Conservation (phyloP, 1,140 invertebrate species). For the Sitophilus oryzae region DNA sequence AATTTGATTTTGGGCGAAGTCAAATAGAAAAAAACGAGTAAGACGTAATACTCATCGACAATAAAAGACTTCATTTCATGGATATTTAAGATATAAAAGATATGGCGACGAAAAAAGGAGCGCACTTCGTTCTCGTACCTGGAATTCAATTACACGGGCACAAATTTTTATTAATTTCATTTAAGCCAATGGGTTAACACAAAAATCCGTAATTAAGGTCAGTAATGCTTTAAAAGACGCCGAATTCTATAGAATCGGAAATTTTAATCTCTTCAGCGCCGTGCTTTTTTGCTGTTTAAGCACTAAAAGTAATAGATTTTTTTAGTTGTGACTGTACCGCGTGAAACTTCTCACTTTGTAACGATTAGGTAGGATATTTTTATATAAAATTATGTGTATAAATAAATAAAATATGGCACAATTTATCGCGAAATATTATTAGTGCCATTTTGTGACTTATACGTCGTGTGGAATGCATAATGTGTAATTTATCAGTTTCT, state of each 20-base stretch:
- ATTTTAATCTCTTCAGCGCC: too few species aligned
- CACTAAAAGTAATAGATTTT: too few species aligned
- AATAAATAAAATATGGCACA: conserved; percentile 19
- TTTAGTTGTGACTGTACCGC: too few species aligned
- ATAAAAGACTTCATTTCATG: conserved; percentile 25
- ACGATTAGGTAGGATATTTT: too few species aligned
- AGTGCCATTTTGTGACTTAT: conserved; percentile 13
- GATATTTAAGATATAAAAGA: conserved; percentile 14
- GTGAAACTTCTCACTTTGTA: too few species aligned
- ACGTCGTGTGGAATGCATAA: conserved; percentile 20
- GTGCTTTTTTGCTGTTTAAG: too few species aligned
- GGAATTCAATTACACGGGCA: conserved; percentile 9
- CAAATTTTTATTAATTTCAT: not conserved
- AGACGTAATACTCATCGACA: conserved; percentile 15
- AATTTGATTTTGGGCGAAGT: conserved; percentile 5
- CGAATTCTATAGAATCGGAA: too few species aligned
- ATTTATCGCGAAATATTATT: conserved; percentile 2
- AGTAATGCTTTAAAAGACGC: too few species aligned
- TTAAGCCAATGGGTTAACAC: not conserved
- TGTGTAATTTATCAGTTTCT: conserved; percentile 27
- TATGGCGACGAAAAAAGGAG: conserved; percentile 4
- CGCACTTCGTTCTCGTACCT: conserved; percentile 6
- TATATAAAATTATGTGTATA: too few species aligned
- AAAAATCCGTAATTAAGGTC: not conserved
- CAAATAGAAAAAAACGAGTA: conserved; percentile 14